Evolutionary conservation across 2,113 vertebrate species (phyloP), one percentile per base, ranked within the genome.

Genomic region (Chamaea fasciata): DNA sequence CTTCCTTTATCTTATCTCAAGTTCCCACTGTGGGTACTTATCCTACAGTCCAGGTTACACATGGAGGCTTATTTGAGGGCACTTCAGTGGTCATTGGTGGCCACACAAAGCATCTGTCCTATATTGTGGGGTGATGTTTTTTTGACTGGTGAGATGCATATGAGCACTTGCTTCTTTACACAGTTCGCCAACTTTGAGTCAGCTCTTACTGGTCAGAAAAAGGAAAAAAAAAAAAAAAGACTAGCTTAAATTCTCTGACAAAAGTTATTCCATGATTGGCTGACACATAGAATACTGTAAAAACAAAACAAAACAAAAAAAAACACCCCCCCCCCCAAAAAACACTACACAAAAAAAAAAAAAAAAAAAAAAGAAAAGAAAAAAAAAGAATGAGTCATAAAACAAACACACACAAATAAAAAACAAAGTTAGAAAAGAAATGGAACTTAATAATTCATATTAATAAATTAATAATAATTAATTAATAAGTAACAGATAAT

Each of bases 21-120:
- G 15, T 62, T 69, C 13, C 55, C 0, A 0, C 19, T 39, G 5
- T 22, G 26, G 13, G 31, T 9, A 11, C 15, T 53, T n/a, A 39
- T 39, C 19, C 17, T 39, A 20, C 15, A 53, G 15, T 39, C 23
- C 37, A 46, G 10, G 47, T 28, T 46, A 22, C 15, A 26, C 18
- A 23, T 1, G 4, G 23, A 46, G 12, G 15, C 10, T 18, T 46
- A 15, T 46, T 7, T 53, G 55, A 10, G 24, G 13, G 19, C 2
- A 15, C 13, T 67, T 86, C 31, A 42, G 31, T 35, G 16, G 26
- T 35, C 7, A 3, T 1, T 50, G 10, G 27, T 52, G 46, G 23
- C 33, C 13, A 6, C n/a, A 53, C 28, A 53, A 78, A 53, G 10
- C 13, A 21, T n/a, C 56, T 39, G 15, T 20, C 15, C 41, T 10